phyloP scores from a whole-genome alignment of 2,797 vertebrate genomes.

The Austrolebias charrua region DNA sequence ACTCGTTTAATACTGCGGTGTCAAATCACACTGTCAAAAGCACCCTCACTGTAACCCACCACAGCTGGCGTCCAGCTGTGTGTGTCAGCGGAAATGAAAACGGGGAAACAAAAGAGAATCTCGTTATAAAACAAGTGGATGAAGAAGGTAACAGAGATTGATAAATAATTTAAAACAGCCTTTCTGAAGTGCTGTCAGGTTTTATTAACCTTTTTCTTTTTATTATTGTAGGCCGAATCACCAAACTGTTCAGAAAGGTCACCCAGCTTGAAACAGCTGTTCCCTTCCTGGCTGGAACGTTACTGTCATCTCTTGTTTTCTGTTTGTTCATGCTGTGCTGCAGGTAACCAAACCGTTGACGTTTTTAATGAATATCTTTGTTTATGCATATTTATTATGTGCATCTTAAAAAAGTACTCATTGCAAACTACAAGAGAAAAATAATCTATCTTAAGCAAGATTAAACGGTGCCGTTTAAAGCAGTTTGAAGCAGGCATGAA shows the following conservation, averaged over 20 bases:
- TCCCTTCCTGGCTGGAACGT: conserved; percentile 50
- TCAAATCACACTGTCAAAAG: conserved; percentile 16
- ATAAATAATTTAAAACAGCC: no score
- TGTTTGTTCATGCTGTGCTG: conserved; percentile 32
- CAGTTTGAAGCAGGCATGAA: no score
- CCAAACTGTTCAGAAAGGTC: not conserved
- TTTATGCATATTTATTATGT: not conserved
- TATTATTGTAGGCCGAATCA: not conserved
- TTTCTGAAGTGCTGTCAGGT: no score
- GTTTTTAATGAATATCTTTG: accelerated
- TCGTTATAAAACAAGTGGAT: not conserved
- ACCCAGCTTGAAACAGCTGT: conserved; percentile 14
- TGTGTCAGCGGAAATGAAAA: conserved; percentile 16
- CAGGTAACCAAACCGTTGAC: conserved; percentile 42
- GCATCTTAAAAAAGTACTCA: no score
- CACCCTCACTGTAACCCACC: not conserved
- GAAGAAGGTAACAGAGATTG: not conserved
- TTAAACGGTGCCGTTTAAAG: no score
- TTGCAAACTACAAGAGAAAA: not conserved
- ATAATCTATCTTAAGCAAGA: no score
- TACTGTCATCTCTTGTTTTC: conserved; percentile 38
- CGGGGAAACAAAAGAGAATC: conserved; percentile 12
- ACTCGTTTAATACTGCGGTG: conserved; percentile 13
- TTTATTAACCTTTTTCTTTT: not conserved
- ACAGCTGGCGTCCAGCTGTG: conserved; percentile 29